Base-by-base conservation (phyloP, 2,113 vertebrate species). In the Dinomys branickii region DNA sequence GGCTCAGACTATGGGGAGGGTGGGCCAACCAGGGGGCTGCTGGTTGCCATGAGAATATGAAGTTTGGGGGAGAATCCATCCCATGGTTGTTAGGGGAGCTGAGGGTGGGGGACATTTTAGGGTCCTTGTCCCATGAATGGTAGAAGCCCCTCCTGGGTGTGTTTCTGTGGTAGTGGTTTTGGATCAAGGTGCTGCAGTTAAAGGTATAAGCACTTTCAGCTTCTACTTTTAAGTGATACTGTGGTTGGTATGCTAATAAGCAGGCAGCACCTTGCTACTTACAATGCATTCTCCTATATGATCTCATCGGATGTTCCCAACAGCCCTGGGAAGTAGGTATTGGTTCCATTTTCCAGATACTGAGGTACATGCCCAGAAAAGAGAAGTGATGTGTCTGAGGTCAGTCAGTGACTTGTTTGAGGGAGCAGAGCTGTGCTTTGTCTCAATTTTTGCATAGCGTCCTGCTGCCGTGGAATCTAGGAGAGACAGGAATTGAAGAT, bases 231-330 rank as follows among this genome's bases (percentile, higher is more conserved):
- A 83, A 95, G 86, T 14, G 86, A 75, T 71, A 92, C 56, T 71
- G 38, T 93, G 75, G 59, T 91, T 88, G 87, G 38, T 20, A 35
- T 91, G 77, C 63, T 93, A 67, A 88, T 77, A 90, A 71, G 35
- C 35, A 81, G 91, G 83, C 81, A 94, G 91, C 26, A 91, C 92
- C 61, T 95, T 84, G 91, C 95, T 95, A 52, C 58, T 92, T 93
- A 85, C 38, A 77, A 38, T 47, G 16, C 41, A 50, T 67, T 91
- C 65, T 97, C 65, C 14, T 85, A 13, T 73, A 65, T 97, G 89
- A 96, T 24, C 89, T 96, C 88, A 88, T 50, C 26, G 7, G 85
- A 63, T 94, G 71, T 80, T 92, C 54, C 82, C 85, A 90, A 28
- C 30, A 92, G 38, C 67, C 89, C 59, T 82, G n/a, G 59, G 52